Percentiles rank a stretch among this genome's conserved stretches.
phyloP scores from a whole-genome alignment of 2,888 invertebrate genomes.

The Drosophila putrida region DNA sequence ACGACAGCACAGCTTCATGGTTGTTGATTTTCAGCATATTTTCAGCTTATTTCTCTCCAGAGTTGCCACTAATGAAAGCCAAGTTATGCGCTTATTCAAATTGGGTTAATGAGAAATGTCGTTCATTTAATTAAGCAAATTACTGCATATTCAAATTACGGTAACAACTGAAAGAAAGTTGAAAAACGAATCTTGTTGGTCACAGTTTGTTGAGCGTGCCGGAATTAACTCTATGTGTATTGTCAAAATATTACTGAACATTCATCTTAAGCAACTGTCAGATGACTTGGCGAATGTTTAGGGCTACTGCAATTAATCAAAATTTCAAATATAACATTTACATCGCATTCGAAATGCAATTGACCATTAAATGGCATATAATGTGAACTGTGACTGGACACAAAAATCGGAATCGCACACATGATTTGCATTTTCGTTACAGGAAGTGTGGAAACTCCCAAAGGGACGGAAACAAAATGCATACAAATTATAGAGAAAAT shows the following conservation, averaged over 20 bases:
- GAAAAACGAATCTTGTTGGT: conserved; percentile 10
- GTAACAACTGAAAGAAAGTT: conserved; percentile 17
- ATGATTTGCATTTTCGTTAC: conserved; percentile 72
- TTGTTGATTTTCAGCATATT: too few species aligned
- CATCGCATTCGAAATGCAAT: conserved; percentile 67
- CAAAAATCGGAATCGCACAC: conserved; percentile 39
- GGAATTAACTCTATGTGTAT: background rate
- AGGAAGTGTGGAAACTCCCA: conserved; percentile 26
- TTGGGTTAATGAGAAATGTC: conserved; percentile 31
- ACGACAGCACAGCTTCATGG: too few species aligned
- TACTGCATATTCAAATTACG: conserved; percentile 54
- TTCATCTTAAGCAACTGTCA: conserved; percentile 7
- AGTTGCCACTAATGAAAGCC: conserved; percentile 25
- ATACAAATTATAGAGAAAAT: background rate
- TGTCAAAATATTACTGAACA: conserved; percentile 30
- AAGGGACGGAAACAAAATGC: background rate
- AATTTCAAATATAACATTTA: conserved; percentile 59
- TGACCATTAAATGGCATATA: conserved; percentile 65
- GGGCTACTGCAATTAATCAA: conserved; percentile 60
- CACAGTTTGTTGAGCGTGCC: conserved; percentile 23
- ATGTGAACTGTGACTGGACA: conserved; percentile 47
- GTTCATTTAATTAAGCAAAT: conserved; percentile 54
- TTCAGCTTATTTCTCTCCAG: too few species aligned
- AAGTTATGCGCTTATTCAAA: conserved; percentile 45
- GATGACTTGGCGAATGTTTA: conserved; percentile 36